These are phyloP conservation scores for Rhinophrynus dorsalis DNA, from an alignment of 2,797 vertebrate genomes.

Conservation along the genomic window DNA sequence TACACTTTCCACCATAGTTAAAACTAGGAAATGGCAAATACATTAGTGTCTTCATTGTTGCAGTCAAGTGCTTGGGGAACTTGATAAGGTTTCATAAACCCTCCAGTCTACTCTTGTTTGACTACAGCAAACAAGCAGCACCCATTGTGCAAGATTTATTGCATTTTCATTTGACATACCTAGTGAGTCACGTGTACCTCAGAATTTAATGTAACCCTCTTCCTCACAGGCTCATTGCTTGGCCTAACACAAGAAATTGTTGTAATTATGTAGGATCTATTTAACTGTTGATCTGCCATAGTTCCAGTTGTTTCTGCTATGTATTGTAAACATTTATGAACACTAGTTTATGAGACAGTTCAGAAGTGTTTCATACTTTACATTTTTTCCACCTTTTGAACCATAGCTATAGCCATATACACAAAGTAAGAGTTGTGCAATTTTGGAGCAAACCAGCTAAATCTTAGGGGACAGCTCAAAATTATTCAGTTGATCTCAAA, in stretches of 20 bases:
- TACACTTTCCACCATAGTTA: neutral
- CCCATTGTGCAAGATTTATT: constrained; percentile 32
- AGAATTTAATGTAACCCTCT: neutral
- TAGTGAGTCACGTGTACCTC: constrained; percentile 13
- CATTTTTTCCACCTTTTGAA: too few relatives aligned
- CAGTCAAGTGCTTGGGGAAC: constrained; percentile 17
- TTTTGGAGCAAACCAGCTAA: too few relatives aligned
- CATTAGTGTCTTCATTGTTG: neutral
- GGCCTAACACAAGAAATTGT: neutral
- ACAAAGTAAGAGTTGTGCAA: too few relatives aligned
- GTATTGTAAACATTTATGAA: too few relatives aligned
- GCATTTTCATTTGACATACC: constrained; percentile 37
- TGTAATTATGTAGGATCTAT: too few relatives aligned
- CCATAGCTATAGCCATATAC: too few relatives aligned
- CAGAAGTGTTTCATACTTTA: too few relatives aligned
- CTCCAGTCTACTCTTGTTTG: constrained; percentile 39
- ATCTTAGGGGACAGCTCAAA: too few relatives aligned
- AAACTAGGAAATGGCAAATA: neutral
- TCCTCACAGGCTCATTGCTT: neutral
- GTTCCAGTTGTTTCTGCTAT: too few relatives aligned
- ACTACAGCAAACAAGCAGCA: constrained; percentile 31
- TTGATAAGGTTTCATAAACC: constrained; percentile 12
- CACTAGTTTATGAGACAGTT: too few relatives aligned
- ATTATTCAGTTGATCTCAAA: too few relatives aligned
- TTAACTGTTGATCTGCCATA: too few relatives aligned